Conservation (phyloP, 2,888 invertebrate genomes). For the Orgyia antiqua region DNA sequence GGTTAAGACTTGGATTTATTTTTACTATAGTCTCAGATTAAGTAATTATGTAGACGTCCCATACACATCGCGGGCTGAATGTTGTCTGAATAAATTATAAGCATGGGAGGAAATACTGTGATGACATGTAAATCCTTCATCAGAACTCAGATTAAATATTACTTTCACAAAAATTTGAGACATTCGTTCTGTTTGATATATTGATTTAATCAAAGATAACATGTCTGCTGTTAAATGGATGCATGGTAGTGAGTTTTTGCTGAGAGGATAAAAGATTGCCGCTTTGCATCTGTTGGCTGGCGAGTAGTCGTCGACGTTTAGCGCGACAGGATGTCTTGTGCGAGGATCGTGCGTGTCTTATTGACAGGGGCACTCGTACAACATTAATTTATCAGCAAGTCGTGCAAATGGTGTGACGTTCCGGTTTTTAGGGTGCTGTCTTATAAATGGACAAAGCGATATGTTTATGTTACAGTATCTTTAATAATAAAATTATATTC, state of each 20-base stretch:
- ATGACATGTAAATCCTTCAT: slow-evolving; percentile 32
- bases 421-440: no score
- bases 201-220: slow-evolving; percentile 46
- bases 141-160: slow-evolving; percentile 27
- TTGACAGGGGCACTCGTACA: slow-evolving; percentile 49
- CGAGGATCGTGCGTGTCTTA: slow-evolving; percentile 47
- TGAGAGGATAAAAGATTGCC: slow-evolving; percentile 39
- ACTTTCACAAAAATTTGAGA: slow-evolving; percentile 43
- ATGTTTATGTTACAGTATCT: no score
- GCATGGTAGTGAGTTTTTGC: slow-evolving; percentile 40
- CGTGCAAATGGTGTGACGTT: slow-evolving; percentile 71
- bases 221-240: slow-evolving; percentile 35
- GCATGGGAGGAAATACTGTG: no score
- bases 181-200: slow-evolving; percentile 45
- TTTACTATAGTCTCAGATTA: no score
- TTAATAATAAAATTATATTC: no score
- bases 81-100: no score
- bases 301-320: slow-evolving; percentile 12
- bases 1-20: no score
- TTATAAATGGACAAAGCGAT: no score
- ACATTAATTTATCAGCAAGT: slow-evolving; percentile 69
- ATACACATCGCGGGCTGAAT: no score
- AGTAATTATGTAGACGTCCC: no score
- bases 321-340: slow-evolving; percentile 36
- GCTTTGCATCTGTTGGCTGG: slow-evolving; percentile 30